phyloP scores from a whole-genome alignment of 2,888 invertebrate species.

The Melinaea menophilus region DNA sequence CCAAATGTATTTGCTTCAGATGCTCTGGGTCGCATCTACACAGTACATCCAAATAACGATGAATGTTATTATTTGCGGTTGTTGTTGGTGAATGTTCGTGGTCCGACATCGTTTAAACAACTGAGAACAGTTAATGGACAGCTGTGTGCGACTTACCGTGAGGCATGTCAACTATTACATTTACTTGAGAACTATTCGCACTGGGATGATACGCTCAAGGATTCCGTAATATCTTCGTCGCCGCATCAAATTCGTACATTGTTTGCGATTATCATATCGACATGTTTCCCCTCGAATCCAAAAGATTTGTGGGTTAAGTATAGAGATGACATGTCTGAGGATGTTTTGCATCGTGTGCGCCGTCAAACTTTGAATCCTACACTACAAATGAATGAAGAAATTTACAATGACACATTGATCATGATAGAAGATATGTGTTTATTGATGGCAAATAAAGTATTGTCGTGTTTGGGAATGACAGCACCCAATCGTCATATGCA shows the following conservation, averaged over 20 bases:
- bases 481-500: slow-evolving; percentile 31
- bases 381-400: slow-evolving; percentile 32
- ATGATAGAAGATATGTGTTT: slow-evolving; percentile 35
- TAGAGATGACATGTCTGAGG: slow-evolving; percentile 34
- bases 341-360: slow-evolving; percentile 33
- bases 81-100: slow-evolving; percentile 26
- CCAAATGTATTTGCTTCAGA: slow-evolving; percentile 31
- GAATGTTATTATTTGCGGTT: slow-evolving; percentile 31
- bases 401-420: slow-evolving; percentile 34
- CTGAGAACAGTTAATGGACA: slow-evolving; percentile 33
- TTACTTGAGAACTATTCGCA: slow-evolving; percentile 27
- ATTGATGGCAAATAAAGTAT: slow-evolving; percentile 38
- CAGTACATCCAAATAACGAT: slow-evolving; percentile 29
- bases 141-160: slow-evolving; percentile 24
- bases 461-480: slow-evolving; percentile 36
- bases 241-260: slow-evolving; percentile 28
- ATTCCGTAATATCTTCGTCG: slow-evolving; percentile 28
- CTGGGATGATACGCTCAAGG: slow-evolving; percentile 28
- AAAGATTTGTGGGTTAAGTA: slow-evolving; percentile 33
- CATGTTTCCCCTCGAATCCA: slow-evolving; percentile 35
- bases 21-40: slow-evolving; percentile 31
- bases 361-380: slow-evolving; percentile 28
- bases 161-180: slow-evolving; percentile 30
- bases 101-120: slow-evolving; percentile 31
- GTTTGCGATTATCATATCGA: slow-evolving; percentile 34